Base-by-base conservation (phyloP, 2,888 invertebrate species). In the Ichneumon xanthorius region DNA sequence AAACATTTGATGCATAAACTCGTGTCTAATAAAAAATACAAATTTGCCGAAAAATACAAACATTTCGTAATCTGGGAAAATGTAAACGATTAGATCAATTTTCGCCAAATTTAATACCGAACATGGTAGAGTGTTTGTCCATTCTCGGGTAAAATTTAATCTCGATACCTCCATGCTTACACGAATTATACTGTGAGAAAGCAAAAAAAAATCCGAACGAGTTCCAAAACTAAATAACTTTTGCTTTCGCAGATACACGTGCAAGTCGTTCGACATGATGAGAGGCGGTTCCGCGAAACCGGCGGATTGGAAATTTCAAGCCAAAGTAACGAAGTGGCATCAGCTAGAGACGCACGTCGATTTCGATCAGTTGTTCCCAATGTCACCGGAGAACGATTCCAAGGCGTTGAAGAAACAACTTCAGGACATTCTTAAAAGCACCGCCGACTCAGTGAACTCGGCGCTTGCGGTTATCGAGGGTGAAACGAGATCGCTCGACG, bases 401-500 rank as follows among this genome's bases (percentile, higher is more conserved):
- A 91, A 93, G 65, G 95, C 96, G 76, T 95, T 97, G 5, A 96
- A 96, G 90, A 96, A 96, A 90, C 96, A 97, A 91, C 95, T 97
- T 91, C 93, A 96, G 96, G 95, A 96, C 93, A 96, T 96, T 88
- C 91, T 96, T 88, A 95, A 95, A 88, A 94, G 95, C 2, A 95
- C 96, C 50, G 94, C 95, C 85, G 94, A 95, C 89, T 95, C 95
- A 65, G 95, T 97, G 82, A 94, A 95, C 88, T 95, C 95, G 79
- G 96, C 97, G 85, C 95, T 97, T 53, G 96, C 97, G 92, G 96
- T 97, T 82, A 96, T 97, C 89, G 97, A 97, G 92, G 97, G 97
- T 71, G 96, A 96, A 91, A 92, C 96, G 3, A 96, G 96, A 91
- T 95, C 96, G 84, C 94, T 95, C 3, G 95, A 96, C 75, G 96